These are phyloP conservation scores for Sesamia inferens DNA, from an alignment of 2,888 invertebrate species.

Conservation along the genomic window DNA sequence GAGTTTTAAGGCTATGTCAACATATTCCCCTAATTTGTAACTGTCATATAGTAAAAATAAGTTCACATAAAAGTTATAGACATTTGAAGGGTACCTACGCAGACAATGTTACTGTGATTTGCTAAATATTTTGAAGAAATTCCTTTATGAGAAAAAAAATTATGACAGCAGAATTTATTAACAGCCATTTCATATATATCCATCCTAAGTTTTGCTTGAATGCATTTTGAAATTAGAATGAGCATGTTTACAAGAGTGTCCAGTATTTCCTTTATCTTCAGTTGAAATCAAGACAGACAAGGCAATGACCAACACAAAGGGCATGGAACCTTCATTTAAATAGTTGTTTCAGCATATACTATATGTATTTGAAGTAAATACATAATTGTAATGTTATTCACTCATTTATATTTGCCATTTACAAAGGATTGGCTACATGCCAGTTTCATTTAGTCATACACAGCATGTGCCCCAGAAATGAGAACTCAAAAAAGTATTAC, in stretches of 20 bases:
- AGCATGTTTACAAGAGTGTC: neutral
- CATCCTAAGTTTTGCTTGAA: neutral
- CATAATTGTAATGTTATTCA: constrained; percentile 41
- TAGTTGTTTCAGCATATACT: neutral
- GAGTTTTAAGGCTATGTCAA: too few relatives aligned
- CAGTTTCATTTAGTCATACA: constrained; percentile 41
- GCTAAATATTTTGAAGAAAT: neutral
- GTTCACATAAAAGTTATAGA: neutral
- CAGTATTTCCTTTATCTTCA: neutral
- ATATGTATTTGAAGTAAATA: constrained; percentile 48
- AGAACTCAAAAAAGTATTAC: constrained; percentile 15
- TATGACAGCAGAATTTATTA: too few relatives aligned
- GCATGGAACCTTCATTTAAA: constrained; percentile 9
- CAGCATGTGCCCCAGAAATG: constrained; percentile 43
- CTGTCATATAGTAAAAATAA: neutral
- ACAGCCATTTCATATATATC: too few relatives aligned
- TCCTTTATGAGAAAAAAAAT: neutral
- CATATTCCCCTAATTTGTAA: too few relatives aligned
- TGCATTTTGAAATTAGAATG: neutral
- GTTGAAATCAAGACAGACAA: neutral
- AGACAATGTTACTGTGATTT: neutral
- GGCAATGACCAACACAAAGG: constrained; percentile 21
- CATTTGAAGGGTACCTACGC: neutral
- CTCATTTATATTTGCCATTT: constrained; percentile 53
- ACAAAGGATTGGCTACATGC: constrained; percentile 58